These are phyloP conservation scores for Cerceris ruficornis DNA, from an alignment of 2,888 invertebrate species.

Conservation along the genomic window DNA sequence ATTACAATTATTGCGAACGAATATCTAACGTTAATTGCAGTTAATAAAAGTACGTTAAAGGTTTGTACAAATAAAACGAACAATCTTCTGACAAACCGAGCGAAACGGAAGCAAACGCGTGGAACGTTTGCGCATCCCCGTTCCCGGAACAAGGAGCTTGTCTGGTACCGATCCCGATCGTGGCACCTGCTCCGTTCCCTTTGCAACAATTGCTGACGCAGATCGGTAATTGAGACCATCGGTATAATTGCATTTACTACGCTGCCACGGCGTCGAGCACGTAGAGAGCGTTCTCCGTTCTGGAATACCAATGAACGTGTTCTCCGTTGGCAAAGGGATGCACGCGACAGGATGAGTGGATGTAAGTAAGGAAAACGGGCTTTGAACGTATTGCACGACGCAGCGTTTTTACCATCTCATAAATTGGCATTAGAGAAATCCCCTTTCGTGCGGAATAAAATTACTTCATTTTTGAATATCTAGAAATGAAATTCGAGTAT, in stretches of 20 bases:
- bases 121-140: neutral
- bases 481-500: neutral
- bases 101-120: neutral
- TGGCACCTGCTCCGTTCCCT: slow-evolving; percentile 61
- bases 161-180: slow-evolving; percentile 34
- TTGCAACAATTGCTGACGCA: slow-evolving; percentile 72
- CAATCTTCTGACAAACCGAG: too few species aligned
- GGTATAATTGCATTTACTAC: slow-evolving; percentile 73
- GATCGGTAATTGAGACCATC: slow-evolving; percentile 75
- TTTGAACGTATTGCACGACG: slow-evolving; percentile 50
- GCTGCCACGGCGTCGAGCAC: slow-evolving; percentile 66
- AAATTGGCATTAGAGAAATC: slow-evolving; percentile 48
- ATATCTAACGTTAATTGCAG: too few species aligned
- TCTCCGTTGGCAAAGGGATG: slow-evolving; percentile 61
- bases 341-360: slow-evolving; percentile 42
- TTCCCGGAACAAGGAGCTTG: neutral
- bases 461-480: slow-evolving; percentile 50
- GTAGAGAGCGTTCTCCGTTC: slow-evolving; percentile 61
- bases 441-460: slow-evolving; percentile 39
- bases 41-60: too few species aligned
- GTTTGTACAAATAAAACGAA: too few species aligned
- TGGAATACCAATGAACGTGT: slow-evolving; percentile 74
- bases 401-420: slow-evolving; percentile 47
- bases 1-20: too few species aligned
- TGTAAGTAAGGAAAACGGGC: slow-evolving; percentile 42